Base-by-base conservation (phyloP, 1,140 invertebrate genomes). In the Drosophila varians region DNA sequence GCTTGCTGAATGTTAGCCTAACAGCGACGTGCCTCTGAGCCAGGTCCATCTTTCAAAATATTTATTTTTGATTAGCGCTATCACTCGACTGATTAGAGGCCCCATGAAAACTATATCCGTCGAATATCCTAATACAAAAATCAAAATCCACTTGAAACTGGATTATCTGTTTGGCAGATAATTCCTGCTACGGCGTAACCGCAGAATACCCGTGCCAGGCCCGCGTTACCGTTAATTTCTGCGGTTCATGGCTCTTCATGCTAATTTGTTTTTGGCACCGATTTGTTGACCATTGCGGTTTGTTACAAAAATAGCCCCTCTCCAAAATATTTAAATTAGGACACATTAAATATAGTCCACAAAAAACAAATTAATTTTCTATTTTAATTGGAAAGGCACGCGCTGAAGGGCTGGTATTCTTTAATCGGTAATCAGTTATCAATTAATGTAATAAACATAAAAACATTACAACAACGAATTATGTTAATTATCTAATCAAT, bases 151-250 rank as follows among this genome's bases (percentile, higher is more conserved):
- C 7, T 23, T 12, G 3, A 2, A 74, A 48, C 70, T 64, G 45
- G 49, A 53, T 69, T 43, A 69, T 57, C 49, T 56, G 64, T 28
- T 25, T 70, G 19, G 3, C 40, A 51, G 19, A 65, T 42, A 23
- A 66, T 34, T 45, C 42, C 46, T 43, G 61, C 34, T 51, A 11
- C 28, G 25, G 36, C 45, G 16, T 16, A 25, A 45, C 45, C 26
- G 7, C 21, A 19, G 25, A 25, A 23, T 21, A 5, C 19, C 52
- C 62, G 62, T 66, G 62, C 16, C 7, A n/a, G 38, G 18, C 7
- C 7, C 14, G n/a, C 36, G 4, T 21, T 18, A 34, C 45, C 34
- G 60, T 66, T 53, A 53, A 68, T 66, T 53, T 66, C 9, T 66
- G 46, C 21, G 60, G 60, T 38, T 12, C 47, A 21, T 14, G 21